Base-by-base conservation (phyloP, 2,797 vertebrate genomes). In the Hemibagrus guttatus region DNA sequence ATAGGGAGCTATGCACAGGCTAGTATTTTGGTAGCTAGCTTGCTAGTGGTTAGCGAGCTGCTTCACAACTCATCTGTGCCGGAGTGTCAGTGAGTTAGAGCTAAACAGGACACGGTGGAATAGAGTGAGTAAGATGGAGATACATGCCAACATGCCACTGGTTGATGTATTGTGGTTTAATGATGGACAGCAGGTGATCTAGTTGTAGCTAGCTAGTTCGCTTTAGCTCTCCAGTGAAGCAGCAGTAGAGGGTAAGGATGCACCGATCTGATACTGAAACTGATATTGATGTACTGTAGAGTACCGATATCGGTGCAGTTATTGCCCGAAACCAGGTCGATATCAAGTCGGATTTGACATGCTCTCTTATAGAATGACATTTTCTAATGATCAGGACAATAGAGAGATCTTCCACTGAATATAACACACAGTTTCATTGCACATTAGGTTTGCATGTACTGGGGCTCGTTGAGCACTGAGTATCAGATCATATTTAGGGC, bases 11-110 rank as follows among this genome's bases (percentile, higher is more conserved):
- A 0, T 13, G 9, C 2, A 5, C 61, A 49, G 26, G 59, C 49
- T 56, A n/a, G 52, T 85, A 1, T 26, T 85, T 56, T 81, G 59
- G 72, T 66, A 81, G 85, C 66, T 86, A 83, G 63, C 89, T 91
- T 90, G 87, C 88, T 79, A 84, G 86, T 42, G 91, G 58, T 49
- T 81, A 81, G 75, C 85, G 46, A 46, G 71, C 49, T 63, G 86
- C 61, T 68, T 39, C 23, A n/a, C 13, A 39, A 61, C 80, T 81
- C 61, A 46, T 39, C 80, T 28, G 12, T n/a, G 31, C 23, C 9
- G 1, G n/a, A 61, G 78, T 80, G 61, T 81, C 80, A 21, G 42
- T 21, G 80, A 66, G 26, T 11, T 49, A 64, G 66, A n/a, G 39
- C 61, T 6, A 8, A 7, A 17, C 59, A 28, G 6, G 35, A 46